These are phyloP conservation scores for Pachydiplax longipennis DNA, from an alignment of 2,888 invertebrate species.

Conservation along the genomic window DNA sequence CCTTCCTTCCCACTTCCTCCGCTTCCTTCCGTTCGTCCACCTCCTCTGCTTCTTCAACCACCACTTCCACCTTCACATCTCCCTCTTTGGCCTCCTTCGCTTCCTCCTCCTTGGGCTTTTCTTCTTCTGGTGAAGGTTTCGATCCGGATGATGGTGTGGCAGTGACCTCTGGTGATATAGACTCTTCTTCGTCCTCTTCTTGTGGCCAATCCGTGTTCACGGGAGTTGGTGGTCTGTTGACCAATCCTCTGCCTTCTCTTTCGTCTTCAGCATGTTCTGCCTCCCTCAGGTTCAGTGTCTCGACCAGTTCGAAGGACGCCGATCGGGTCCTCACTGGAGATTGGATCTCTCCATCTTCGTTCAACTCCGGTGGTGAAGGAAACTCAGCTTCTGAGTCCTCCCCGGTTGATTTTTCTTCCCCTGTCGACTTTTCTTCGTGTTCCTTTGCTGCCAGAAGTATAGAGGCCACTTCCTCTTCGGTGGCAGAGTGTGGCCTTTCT, in stretches of 20 bases:
- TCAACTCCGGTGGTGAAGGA: not conserved
- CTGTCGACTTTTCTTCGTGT: not conserved
- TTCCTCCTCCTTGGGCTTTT: not conserved
- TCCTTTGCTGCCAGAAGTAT: not conserved
- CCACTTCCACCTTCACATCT: not conserved
- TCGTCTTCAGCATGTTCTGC: not conserved
- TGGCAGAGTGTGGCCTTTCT: not conserved
- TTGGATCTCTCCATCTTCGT: not conserved
- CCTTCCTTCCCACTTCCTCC: not conserved
- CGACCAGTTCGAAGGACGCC: conserved; percentile 21
- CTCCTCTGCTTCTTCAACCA: not conserved
- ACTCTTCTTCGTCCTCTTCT: not conserved
- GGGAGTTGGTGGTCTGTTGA: not conserved
- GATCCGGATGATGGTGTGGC: conserved; percentile 7
- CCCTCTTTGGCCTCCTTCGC: not conserved
- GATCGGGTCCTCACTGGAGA: not conserved
- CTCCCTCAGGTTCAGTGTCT: not conserved
- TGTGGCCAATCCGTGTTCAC: conserved; percentile 15
- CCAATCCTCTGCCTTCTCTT: conserved; percentile 10
- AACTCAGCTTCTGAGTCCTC: not conserved
- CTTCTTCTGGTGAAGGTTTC: not conserved
- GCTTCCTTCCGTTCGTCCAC: conserved; percentile 2
- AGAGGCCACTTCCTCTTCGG: conserved; percentile 16
- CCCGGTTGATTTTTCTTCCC: not conserved
- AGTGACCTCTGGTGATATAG: not conserved